Conservation (phyloP, 2,113 vertebrate species). For the Spilogale gracilis region DNA sequence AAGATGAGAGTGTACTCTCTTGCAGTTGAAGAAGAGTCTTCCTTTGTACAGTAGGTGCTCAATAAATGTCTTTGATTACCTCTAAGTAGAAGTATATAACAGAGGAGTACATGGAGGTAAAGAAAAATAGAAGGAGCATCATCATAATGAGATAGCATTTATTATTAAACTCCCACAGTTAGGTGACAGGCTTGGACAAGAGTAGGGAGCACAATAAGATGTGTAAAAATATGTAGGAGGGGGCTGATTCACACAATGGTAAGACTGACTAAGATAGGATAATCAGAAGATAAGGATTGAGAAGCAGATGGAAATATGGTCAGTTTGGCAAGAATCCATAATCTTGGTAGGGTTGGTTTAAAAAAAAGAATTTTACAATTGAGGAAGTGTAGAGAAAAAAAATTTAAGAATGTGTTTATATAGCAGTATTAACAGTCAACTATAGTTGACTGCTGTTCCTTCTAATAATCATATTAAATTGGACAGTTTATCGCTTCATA, state of each 20-base stretch:
- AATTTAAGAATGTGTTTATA: not conserved
- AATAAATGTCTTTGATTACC: conserved; percentile 21
- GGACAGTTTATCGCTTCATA: not conserved
- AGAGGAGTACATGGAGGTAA: conserved; percentile 23
- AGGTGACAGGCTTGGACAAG: conserved; percentile 72
- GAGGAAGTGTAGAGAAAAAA: not conserved
- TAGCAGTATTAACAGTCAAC: not conserved
- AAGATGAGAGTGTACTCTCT: conserved; percentile 2
- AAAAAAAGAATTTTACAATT: conserved; percentile 10
- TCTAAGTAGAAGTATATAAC: not conserved
- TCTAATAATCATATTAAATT: not conserved
- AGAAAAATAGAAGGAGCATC: conserved; percentile 60
- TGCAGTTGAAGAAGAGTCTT: not conserved
- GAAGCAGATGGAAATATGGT: not conserved
- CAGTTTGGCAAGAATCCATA: not conserved
- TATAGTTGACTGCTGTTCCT: not conserved
- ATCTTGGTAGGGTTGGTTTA: not conserved
- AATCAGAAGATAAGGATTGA: conserved; percentile 44
- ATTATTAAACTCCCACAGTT: conserved; percentile 76
- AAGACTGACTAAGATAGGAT: conserved; percentile 52
- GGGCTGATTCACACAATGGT: conserved; percentile 61
- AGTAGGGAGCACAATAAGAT: conserved; percentile 51
- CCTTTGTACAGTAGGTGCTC: not conserved
- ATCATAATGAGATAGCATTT: conserved; percentile 61
- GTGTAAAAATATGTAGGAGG: conserved; percentile 60